Evolutionary conservation across 2,888 invertebrate genomes (phyloP), one percentile per base, ranked within the genome.

Genomic region (Cerastis rubricosa): DNA sequence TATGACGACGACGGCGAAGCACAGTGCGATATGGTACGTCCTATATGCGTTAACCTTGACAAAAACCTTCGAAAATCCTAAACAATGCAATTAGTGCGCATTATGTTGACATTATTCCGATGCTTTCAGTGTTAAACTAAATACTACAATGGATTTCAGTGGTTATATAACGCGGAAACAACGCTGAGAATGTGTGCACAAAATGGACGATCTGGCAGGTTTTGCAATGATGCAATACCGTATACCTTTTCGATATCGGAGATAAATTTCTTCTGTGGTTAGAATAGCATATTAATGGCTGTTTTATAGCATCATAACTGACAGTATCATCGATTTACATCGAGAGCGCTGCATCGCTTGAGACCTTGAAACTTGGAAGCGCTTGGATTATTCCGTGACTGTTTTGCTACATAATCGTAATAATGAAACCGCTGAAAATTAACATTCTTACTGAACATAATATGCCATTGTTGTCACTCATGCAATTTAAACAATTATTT

Each of bases 1-100:
- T 96, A 96, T 96, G 97, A 97, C 96, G 97, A 96, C 95, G 96
- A 96, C 93, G 95, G 94, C 91, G 96, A 96, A 93, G 92, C 94
- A 91, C 95, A 96, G 91, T 95, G 94, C 94, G 96, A 97, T 92
- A 97, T 97, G 97, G 97, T 97, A 94, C 86, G 96, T 94, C 84
- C 70, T 22, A 80, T 72, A 71, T 59, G 54, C 74, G 57, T 82
- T 88, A 87, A 89, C 91, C 90, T 90, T 92, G 88, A 88, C 87
- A 84, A 81, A 87, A 80, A 87, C 87, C 87, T 88, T 88, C 81
- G 25, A 78, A 76, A 78, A 78, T 78, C 51, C 81, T 78, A 80
- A 86, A 87, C 85, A 83, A 87, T 89, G 83, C 85, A 81, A 88
- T 88, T 87, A 87, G 71, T 81, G 66, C 68, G 72, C 72, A 69